Evolutionary conservation across 2,797 vertebrate species (phyloP).

Genomic region (Syngnathus rostellatus): DNA sequence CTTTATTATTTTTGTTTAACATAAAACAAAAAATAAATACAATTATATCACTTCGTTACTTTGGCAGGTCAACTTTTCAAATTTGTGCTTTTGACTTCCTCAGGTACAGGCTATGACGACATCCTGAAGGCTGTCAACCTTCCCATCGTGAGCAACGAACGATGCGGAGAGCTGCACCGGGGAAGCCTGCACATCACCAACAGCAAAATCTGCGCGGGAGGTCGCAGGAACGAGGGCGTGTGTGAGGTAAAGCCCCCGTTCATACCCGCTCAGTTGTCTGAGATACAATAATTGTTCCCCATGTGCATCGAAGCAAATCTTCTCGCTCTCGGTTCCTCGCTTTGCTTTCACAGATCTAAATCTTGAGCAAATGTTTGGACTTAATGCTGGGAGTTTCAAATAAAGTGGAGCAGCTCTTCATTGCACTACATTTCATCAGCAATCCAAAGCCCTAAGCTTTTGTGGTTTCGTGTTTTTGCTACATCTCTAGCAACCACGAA

Average conservation of each 20-base stretch:
- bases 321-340: constrained; percentile 14
- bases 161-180: constrained; percentile 82
- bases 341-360: constrained; percentile 36
- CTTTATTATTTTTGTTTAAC: no score
- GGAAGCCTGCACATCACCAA: constrained; percentile 83
- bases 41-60: no score
- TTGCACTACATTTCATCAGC: constrained; percentile 51
- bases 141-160: constrained; percentile 80
- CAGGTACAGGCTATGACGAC: constrained; percentile 83
- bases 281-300: constrained; percentile 20
- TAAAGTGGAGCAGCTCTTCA: constrained; percentile 42
- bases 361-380: constrained; percentile 45
- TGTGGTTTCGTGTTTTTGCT: background rate
- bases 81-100: constrained; percentile 13
- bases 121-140: constrained; percentile 80
- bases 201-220: constrained; percentile 89
- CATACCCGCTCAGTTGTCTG: background rate
- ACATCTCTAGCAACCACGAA: background rate
- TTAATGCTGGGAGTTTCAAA: constrained; percentile 32
- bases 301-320: constrained; percentile 7
- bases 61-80: no score
- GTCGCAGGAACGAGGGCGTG: constrained; percentile 81
- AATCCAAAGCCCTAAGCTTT: constrained; percentile 26
- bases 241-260: constrained; percentile 78
- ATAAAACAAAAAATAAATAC: no score